Base-by-base conservation (phyloP, 1,140 invertebrate species). In the Cryptotermes secundus region DNA sequence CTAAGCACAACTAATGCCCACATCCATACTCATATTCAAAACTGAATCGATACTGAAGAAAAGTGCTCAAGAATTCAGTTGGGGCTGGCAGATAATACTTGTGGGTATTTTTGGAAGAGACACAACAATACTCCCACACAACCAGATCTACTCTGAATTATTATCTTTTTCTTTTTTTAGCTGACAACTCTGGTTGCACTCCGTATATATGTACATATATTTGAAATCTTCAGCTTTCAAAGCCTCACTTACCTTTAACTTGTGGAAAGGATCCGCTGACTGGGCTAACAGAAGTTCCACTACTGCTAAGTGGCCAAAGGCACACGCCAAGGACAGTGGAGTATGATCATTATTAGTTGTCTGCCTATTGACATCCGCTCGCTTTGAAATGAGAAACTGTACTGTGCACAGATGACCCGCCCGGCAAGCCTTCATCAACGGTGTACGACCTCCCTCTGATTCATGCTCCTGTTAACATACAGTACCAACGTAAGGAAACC, bases 331-430 rank as follows among this genome's bases (percentile, higher is more conserved):
- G 16, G 98, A 99, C 35, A 99, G 91, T 35, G 99, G 97, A 36
- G 98, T 99, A 89, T 99, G 99, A 89, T 99, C 96, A 89, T 99
- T 99, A 88, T 98, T 99, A 86, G 97, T 97, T 81, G 99, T 99
- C 91, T 97, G 95, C 86, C 96, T 94, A 87, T 96, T 96, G 26
- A 99, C 97, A 90, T 99, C 97, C 31, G 97, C 98, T 85, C 96
- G 96, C 91, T 97, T 97, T 72, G 95, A 94, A 84, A 99, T 94
- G 81, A 99, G 93, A 90, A 99, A 97, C 91, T 99, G 97, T 81
- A 99, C 99, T 81, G 98, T 99, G 89, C 97, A 97, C n/a, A 98
- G 91, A 90, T 99, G 98, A n/a, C 98, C 98, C 83, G 98, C 98
- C 88, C 99, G 95, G 86, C 97, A 97, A n/a, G 99, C 98, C 90